Percentiles rank a stretch among this genome's conserved stretches.
These are phyloP conservation scores for Tragelaphus buxtoni DNA, from an alignment of 2,113 vertebrate genomes.

Conservation along the genomic window DNA sequence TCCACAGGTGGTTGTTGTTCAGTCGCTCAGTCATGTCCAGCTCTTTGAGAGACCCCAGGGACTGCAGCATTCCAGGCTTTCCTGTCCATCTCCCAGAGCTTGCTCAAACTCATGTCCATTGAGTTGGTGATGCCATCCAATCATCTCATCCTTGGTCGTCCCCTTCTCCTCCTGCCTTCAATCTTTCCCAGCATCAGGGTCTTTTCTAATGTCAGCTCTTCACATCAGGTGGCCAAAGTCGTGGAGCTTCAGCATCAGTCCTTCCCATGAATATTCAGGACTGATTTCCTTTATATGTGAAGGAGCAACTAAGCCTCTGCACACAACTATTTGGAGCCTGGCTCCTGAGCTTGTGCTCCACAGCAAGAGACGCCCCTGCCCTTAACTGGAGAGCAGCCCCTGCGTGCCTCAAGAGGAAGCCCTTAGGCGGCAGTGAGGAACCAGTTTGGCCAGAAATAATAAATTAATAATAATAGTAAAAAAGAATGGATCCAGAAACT, in stretches of 20 bases:
- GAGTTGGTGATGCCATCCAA: not conserved
- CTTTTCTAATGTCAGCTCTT: not conserved
- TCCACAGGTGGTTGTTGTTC: not conserved
- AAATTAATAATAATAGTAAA: not conserved
- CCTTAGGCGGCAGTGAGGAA: not conserved
- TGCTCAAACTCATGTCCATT: not conserved
- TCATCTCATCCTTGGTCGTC: not conserved
- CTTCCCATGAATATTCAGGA: not conserved
- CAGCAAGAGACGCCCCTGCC: not conserved
- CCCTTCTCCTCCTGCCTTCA: not conserved
- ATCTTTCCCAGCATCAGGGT: not conserved
- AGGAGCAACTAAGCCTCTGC: not conserved
- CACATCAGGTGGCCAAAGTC: not conserved
- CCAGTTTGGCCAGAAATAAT: not conserved
- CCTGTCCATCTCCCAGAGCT: not conserved
- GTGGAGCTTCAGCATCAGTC: not conserved
- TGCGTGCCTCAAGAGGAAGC: not conserved
- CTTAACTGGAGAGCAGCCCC: not conserved
- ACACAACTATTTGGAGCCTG: not conserved
- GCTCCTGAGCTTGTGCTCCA: not conserved
- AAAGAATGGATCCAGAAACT: not conserved
- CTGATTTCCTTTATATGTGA: not conserved
- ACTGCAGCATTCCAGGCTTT: not conserved
- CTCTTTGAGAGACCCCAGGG: not conserved
- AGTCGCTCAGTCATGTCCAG: not conserved